Base-by-base conservation (phyloP, 2,888 invertebrate species). In the Dexiosoma caninum region DNA sequence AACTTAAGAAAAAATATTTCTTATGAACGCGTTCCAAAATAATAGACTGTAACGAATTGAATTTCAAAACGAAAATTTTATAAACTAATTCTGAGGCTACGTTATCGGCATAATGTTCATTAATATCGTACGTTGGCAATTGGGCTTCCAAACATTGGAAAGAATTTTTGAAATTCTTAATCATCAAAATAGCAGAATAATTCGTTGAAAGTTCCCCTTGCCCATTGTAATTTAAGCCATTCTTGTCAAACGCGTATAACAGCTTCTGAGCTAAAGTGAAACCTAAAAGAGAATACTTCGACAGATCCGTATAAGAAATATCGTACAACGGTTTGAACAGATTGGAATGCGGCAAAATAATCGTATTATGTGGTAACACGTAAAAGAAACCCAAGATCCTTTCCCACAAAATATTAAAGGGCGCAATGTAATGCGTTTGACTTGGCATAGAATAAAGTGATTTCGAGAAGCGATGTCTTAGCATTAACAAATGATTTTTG, bases 261-360 rank as follows among this genome's bases (percentile, higher is more conserved):
- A 89, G 46, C 67, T 89, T 89, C 10, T 89, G 89, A 0, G 86
- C 83, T 3, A 89, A 74, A 2, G 87, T 76, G 40, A 89, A 89
- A 1, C 88, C 89, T 51, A 88, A 21, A 1, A 85, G 37, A 10
- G 88, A 85, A 53, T 53, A 53, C 6, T 67, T 53, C 8, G 16
- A 9, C 0, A 53, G 12, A 16, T 53, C 8, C 9, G 16, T 19
- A 3, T 53, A 53, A 0, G 2, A 1, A 0, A n/a, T 0, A 19
- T 67, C 53, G 9, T 49, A 85, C 2, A 88, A 51, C 0, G 85
- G 86, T 6, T 82, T 67, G 42, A 87, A 86, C 0, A 89, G 79
- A 0, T 84, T 60, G 2, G 85, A 86, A 44, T 84, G 83, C 0
- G 89, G 89, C 5, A 89, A 76, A n/a, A 88, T 69, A 2, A 89